Conservation (phyloP, 2,113 vertebrate species). For the Gracilinanus agilis region DNA sequence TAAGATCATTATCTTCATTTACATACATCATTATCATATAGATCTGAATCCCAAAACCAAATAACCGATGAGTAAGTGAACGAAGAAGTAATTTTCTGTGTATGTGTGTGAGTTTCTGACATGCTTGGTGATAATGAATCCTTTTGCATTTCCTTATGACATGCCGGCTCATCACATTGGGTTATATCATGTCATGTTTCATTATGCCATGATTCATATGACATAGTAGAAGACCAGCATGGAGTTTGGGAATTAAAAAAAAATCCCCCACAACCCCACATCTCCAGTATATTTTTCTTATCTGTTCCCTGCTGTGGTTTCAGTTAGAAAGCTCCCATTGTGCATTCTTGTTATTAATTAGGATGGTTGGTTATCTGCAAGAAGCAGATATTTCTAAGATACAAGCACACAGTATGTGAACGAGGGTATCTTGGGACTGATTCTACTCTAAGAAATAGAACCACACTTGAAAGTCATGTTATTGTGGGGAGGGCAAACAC, state of each 20-base stretch:
- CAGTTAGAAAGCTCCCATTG: constrained; percentile 48
- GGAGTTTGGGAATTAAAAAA: constrained; percentile 37
- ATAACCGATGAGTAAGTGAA: neutral
- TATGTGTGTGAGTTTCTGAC: constrained; percentile 12
- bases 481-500: neutral
- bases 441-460: constrained; percentile 29
- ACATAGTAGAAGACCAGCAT: constrained; percentile 32
- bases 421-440: constrained; percentile 41
- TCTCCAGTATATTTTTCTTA: constrained; percentile 51
- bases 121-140: constrained; percentile 62
- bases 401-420: constrained; percentile 36
- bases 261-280: neutral
- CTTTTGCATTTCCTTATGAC: constrained; percentile 62
- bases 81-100: rapidly evolving
- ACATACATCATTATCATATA: rapidly evolving
- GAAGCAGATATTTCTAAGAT: constrained; percentile 77
- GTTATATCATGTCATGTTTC: constrained; percentile 60
- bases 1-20: rapidly evolving
- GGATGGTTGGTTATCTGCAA: constrained; percentile 68
- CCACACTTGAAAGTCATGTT: constrained; percentile 42
- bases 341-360: constrained; percentile 75
- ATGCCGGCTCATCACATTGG: constrained; percentile 43
- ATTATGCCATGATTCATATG: constrained; percentile 65
- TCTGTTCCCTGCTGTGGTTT: constrained; percentile 56
- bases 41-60: neutral